Evolutionary conservation across 2,113 vertebrate genomes (phyloP), one percentile per base, ranked within the genome.

Genomic region (Lepisosteus osseus): DNA sequence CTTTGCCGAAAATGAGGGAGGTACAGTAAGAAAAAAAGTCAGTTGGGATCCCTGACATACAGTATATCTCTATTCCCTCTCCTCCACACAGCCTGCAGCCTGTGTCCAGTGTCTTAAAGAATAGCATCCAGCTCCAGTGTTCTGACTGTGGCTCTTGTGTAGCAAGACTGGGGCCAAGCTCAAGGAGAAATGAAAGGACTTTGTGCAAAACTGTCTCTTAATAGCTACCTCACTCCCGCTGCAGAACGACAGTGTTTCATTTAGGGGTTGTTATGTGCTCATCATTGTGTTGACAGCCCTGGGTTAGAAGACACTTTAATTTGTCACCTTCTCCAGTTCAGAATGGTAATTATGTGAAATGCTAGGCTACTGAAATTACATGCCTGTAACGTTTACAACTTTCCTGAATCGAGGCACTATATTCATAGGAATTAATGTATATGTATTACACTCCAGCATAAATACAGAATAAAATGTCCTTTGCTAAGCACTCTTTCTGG

Each of bases 281-380:
- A 55, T 54, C 4, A 17, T 44, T 8, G n/a, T 29, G 15, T 11
- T 12, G 51, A 9, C 66, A 12, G 17, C 15, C 47, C 44, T 44
- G 15, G 65, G 11, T n/a, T 3, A 47, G 44, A 14, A 14, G 65
- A 7, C 65, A 13, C 43, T 66, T 47, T 44, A 3, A 66, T 45
- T 44, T 66, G 42, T 66, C 65, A 66, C 65, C 65, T 47, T 14
- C 65, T 14, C 65, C 41, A 44, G 65, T 66, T 8, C 42, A n/a
- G 65, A 44, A 66, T 47, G 44, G 42, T 44, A 66, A 44, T 44
- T 59, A 59, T 59, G 3, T 59, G 13, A 4, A 59, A 59, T 59
- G 56, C 12, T 59, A 12, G 43, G 42, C 42, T 6, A 44, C 3
- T 47, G 17, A 6, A 15, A 44, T 17, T n/a, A 45, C 6, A 45